Base-by-base conservation (phyloP, 2,797 vertebrate genomes). In the Phoebastria nigripes region DNA sequence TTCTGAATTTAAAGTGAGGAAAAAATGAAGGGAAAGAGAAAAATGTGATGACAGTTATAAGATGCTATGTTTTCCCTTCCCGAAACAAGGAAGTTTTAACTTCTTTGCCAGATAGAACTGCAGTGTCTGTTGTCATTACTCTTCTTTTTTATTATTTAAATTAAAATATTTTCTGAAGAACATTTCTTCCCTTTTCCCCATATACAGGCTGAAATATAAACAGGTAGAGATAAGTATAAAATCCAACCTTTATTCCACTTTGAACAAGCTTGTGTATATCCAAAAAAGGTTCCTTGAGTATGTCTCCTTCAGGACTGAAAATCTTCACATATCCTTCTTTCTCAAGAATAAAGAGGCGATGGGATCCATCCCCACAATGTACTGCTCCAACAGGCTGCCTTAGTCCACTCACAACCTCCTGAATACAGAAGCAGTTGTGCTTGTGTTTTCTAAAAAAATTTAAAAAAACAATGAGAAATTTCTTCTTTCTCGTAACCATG, bases 241-340 rank as follows among this genome's bases (percentile, higher is more conserved):
- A 82, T 95, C 98, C 97, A 98, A 99, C 99, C 99, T 99, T 99
- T 96, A 99, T 99, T 97, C 99, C 99, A 59, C 98, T 99, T 97
- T 99, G 99, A 97, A 99, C 99, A 97, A 99, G 98, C 98, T 99
- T 99, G 98, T 99, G 99, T 98, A 99, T 99, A 97, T 99, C 99
- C 97, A 99, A 98, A 98, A 99, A 99, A 93, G 99, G 99, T 95
- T 99, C 99, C 97, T 99, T 99, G 96, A 99, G 90, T 81, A 99
- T 98, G 86, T 99, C 98, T 89, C 99, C 98, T 97, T 99, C 98
- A 1, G 99, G 98, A 95, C 98, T 98, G 87, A 99, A 98, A 95
- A 99, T 99, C 97, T 98, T 98, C 95, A 99, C 98, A 7, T 99
- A 99, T 33, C 99, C 99, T 96, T 99, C 99, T 91, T 99, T 99